Base-by-base conservation (phyloP, 2,113 vertebrate species). In the Ceratotherium simum region DNA sequence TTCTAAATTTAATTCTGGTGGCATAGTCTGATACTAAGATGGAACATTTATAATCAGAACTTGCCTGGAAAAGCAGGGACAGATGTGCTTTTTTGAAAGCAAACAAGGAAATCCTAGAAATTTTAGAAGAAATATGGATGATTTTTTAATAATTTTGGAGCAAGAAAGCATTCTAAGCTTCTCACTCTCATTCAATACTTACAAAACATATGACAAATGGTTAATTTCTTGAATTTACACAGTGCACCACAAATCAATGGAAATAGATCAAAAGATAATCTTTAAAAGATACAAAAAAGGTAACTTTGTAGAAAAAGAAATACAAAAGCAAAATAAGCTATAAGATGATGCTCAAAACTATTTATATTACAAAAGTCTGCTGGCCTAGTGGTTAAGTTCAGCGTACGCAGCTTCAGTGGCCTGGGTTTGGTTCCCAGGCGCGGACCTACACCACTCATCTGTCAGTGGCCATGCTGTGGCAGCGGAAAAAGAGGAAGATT, bases 1-100 rank as follows among this genome's bases (percentile, higher is more conserved):
- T 97, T 79, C 56, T 67, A 82, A 95, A 89, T 92, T 70, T 42
- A 86, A 79, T 80, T 86, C 86, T 75, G 21, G 31, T 67, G 23
- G 29, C 5, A 51, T 13, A 12, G 8, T 54, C 84, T 76, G n/a
- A 79, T 31, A 73, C 18, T 54, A 67, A 46, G 1, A 29, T 31
- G 20, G 48, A 70, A 25, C 73, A 94, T 64, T 62, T 83, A 51
- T 73, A 93, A 70, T 54, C 33, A 89, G 65, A 88, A 56, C 29
- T 85, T 64, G 94, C 39, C 39, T 18, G 27, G 56, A 87, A 83
- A 94, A 89, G 31, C 36, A 75, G 39, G 8, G 16, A 70, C 13
- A 27, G 42, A 17, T 31, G 18, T 5, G 1, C n/a, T 46, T 72
- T 64, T 95, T 95, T 70, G 29, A 90, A 90, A 91, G 54, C 42